Base-by-base conservation (phyloP, 2,113 vertebrate species). In the Festucalex cinctus region DNA sequence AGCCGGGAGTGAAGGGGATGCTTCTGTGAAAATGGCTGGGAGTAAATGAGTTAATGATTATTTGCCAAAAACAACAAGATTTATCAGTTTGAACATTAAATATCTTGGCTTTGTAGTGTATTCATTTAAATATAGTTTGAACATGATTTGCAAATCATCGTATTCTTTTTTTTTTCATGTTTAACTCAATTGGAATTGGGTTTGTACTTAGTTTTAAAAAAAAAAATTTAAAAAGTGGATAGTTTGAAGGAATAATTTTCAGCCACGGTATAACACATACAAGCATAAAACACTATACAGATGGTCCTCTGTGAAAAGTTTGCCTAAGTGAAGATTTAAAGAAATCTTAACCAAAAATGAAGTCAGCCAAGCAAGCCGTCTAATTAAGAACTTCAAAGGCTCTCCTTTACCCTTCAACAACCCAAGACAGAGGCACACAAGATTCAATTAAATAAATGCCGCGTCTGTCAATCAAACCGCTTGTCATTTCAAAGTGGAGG, bases 401-500 rank as follows among this genome's bases (percentile, higher is more conserved):
- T 66, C 60, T 64, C 62, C 63, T 83, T 59, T 68, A 66, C 63
- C 48, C 71, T 39, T 44, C 48, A 46, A 69, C 62, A 74, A 74
- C 62, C 69, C 46, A 74, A 80, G 54, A 83, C 78, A 70, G 67
- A 75, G 54, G 32, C 67, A 71, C 65, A 43, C 51, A 59, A 73
- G 72, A 83, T 78, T 71, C 79, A 83, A 85, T 66, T 41, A 22
- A 79, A 51, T 51, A 51, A 73, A 75, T 22, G 59, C 44, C 20
- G 51, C 35, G 64, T 51, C 66, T 83, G 87, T 88, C 87, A 89
- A 82, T 88, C 86, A 89, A 80, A 85, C 76, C 65, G 53, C 69
- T 77, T 78, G 76, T 69, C 51, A 41, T 82, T 85, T 86, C 66
- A 83, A 81, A 82, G 82, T 48, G 49, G 73, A 68, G 70, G 46